Evolutionary conservation across 2,797 vertebrate species (phyloP), one percentile per base, ranked within the genome.

Genomic region (Eulemur rubriventer): DNA sequence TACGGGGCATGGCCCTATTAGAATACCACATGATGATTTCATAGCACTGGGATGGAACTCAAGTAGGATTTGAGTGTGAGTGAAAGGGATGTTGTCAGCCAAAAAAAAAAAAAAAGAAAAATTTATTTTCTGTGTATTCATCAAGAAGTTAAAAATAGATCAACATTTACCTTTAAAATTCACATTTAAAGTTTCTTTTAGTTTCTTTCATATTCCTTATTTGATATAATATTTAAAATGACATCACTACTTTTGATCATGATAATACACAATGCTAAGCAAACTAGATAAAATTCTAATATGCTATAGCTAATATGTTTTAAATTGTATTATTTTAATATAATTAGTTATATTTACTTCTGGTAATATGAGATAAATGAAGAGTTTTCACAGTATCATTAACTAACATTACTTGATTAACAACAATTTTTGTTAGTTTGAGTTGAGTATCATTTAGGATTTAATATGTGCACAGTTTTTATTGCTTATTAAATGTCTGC

Each of bases 41-140:
- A 82, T 91, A 94, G 86, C 70, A 48, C 55, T 59, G 43, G 82
- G 88, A 93, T 88, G 65, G 84, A 93, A 55, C 33, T 94, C 52
- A 97, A 97, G 95, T 92, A 93, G 65, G 41, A 75, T 95, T 76
- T 93, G 97, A 98, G 94, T 95, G 93, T 96, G 83, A 89, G 96
- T 97, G 96, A 97, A 75, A 96, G 84, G 22, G 78, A 95, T 80
- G 2, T 73, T 95, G 91, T 94, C 85, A 97, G 72, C 46, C 65
- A 91, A 94, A 70, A 95, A 92, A 85, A 41, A 83, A 95, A 93
- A 93, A 43, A 87, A 88, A 46, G 38, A 95, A 91, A 63, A 94
- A 92, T 84, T 86, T 86, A 84, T 41, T 95, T 92, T 96, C 50
- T 41, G 22, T 89, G 43, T 67, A 92, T 70, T 95, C 91, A 92